Base-by-base conservation (phyloP, 2,888 invertebrate genomes). In the Antheraea yamamai region DNA sequence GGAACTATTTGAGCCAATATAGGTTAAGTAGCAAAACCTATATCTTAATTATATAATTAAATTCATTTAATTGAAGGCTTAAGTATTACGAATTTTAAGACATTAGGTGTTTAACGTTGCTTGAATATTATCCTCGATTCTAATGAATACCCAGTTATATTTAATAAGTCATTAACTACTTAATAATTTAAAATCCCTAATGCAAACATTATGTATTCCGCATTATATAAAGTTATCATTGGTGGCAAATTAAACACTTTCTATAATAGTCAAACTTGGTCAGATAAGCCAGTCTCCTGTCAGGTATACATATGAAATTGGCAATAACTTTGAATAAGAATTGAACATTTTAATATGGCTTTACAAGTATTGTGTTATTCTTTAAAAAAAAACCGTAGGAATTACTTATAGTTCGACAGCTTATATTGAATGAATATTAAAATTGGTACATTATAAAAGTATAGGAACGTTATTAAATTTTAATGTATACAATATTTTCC, bases 401-500 rank as follows among this genome's bases (percentile, higher is more conserved):
- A 30, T 30, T 30, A 30, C 1, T 30, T 30, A 30, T 55, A 18
- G 18, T 2, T 55, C 18, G 0, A 55, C 52, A 55, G 18, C 20
- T 55, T 55, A 18, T 7, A n/a, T 55, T 61, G 12, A 26, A 64
- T 26, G 12, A 12, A 30, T 66, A 30, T 10, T 8, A 64, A 26
- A 30, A 66, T 30, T 30, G 16, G 26, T 30, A 66, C 26, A 66
- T 16, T 30, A 66, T 30, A 12, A 66, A 66, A 30, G 30, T 66
- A 66, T 30, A 8, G 6, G 20, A 30, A 30, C 6, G 26, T 61
- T 10, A 23, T 18, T 10, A n/a, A 2, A 23, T 26, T 64, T 26
- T 26, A 64, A 26, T 64, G 14, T 64, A 26, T 72, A 72, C 26
- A 52, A 26, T 52, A n/a, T 72, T 72, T 51, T 30, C 52, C 55